Evolutionary conservation across 2,797 vertebrate species (phyloP).

Genomic region (Sebastes diploproa): DNA sequence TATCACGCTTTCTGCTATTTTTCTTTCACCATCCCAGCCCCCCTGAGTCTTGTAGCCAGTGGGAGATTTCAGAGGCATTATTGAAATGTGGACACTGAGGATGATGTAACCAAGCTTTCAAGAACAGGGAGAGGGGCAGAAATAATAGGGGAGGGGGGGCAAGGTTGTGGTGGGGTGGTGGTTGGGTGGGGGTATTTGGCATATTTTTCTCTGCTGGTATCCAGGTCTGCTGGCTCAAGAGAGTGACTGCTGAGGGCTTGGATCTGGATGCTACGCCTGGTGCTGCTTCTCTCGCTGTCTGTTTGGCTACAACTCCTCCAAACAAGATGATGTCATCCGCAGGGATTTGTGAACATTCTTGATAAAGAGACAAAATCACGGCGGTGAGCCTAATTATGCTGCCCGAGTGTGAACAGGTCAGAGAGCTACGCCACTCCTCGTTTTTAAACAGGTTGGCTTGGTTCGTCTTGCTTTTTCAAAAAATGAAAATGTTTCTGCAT

Average conservation of each 20-base stretch:
- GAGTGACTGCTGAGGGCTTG: constrained; percentile 74
- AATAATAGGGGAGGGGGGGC: constrained; percentile 56
- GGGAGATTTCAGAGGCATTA: constrained; percentile 71
- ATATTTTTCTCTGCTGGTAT: constrained; percentile 67
- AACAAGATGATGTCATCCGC: constrained; percentile 76
- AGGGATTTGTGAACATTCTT: constrained; percentile 74
- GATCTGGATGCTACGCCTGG: constrained; percentile 64
- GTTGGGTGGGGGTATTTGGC: constrained; percentile 55
- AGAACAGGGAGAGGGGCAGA: constrained; percentile 66
- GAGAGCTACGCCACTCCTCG: not conserved
- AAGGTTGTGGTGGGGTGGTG: constrained; percentile 23
- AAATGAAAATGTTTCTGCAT: not conserved
- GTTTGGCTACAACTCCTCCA: constrained; percentile 66
- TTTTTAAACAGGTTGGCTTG: not conserved
- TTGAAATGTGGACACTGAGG: constrained; percentile 73
- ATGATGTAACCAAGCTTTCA: constrained; percentile 77
- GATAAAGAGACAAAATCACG: constrained; percentile 67
- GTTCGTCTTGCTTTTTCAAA: not conserved
- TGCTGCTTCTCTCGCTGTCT: constrained; percentile 68
- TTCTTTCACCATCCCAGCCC: constrained; percentile 15
- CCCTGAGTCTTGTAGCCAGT: constrained; percentile 39
- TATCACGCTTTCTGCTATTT: constrained; percentile 49
- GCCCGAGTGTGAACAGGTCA: constrained; percentile 47
- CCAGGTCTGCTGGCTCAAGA: constrained; percentile 77
- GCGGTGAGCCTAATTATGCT: constrained; percentile 48